phyloP scores from a whole-genome alignment of 2,888 invertebrate species.

The Acanthococcus lagerstroemiae region DNA sequence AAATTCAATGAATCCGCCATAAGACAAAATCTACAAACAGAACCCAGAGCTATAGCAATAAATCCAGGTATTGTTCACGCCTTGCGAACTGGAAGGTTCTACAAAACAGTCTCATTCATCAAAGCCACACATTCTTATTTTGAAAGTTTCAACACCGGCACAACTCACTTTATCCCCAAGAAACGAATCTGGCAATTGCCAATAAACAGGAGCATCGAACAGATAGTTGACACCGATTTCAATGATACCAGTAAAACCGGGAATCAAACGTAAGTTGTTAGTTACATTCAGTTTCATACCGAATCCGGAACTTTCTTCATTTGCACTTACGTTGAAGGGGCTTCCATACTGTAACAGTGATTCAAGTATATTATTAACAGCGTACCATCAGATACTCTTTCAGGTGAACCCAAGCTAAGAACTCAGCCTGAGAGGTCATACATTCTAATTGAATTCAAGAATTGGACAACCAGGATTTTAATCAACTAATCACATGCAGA shows the following conservation, averaged over 20 bases:
- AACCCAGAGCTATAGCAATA: conserved; percentile 29
- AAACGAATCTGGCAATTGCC: conserved; percentile 69
- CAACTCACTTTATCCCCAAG: conserved; percentile 62
- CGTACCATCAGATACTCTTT: background rate
- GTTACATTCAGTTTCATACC: conserved; percentile 42
- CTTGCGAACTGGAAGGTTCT: too few species aligned
- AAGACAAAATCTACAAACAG: conserved; percentile 76
- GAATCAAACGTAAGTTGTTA: conserved; percentile 53
- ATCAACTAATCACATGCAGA: too few species aligned
- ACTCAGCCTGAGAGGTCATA: too few species aligned
- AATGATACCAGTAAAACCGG: conserved; percentile 49
- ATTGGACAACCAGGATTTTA: too few species aligned
- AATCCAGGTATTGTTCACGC: too few species aligned
- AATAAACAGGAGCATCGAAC: conserved; percentile 63
- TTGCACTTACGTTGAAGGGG: too few species aligned
- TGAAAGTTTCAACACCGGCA: too few species aligned
- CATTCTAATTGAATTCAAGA: too few species aligned
- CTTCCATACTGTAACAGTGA: too few species aligned
- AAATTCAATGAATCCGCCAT: conserved; percentile 80
- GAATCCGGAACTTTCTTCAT: background rate
- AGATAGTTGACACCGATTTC: conserved; percentile 47
- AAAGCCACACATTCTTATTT: background rate
- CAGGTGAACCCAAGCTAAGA: background rate
- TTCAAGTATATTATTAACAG: background rate
- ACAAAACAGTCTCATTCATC: background rate